Percentiles rank a stretch among this genome's conserved stretches.
Conservation (phyloP, 2,797 vertebrate species). For the Cetoscarus ocellatus region DNA sequence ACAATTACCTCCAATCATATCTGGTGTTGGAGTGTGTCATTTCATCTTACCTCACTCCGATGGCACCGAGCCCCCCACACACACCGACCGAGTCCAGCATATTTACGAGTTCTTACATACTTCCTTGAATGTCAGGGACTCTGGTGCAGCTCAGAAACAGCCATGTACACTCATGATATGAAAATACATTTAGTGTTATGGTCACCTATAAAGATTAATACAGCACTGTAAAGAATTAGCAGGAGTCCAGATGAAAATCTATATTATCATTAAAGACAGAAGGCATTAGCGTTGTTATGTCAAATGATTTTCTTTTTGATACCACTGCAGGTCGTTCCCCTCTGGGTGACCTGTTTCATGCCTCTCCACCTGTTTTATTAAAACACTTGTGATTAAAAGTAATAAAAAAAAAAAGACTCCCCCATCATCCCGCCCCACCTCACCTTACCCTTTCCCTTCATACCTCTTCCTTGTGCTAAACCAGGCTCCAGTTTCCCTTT, state of each 20-base stretch:
- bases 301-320: constrained; percentile 60
- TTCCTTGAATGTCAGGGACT: constrained; percentile 33
- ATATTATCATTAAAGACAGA: constrained; percentile 11
- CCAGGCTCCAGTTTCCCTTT: constrained; percentile 63
- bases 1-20: constrained; percentile 79
- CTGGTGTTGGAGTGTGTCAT: constrained; percentile 76
- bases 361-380: constrained; percentile 70
- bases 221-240: constrained; percentile 50
- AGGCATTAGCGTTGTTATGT: constrained; percentile 35
- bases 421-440: no score
- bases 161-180: constrained; percentile 52
- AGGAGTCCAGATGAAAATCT: constrained; percentile 41
- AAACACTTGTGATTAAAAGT: constrained; percentile 67
- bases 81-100: constrained; percentile 29
- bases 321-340: constrained; percentile 44
- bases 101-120: constrained; percentile 60
- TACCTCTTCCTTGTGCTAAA: constrained; percentile 44
- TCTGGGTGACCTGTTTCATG: constrained; percentile 59
- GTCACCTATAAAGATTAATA: constrained; percentile 60
- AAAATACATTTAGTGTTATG: constrained; percentile 58
- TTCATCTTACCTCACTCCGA: constrained; percentile 73
- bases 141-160: constrained; percentile 11
- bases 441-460: constrained; percentile 18
- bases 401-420: constrained; percentile 61
- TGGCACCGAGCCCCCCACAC: constrained; percentile 56